These are phyloP conservation scores for Campoplex capitator DNA, from an alignment of 2,888 invertebrate species.

Conservation along the genomic window DNA sequence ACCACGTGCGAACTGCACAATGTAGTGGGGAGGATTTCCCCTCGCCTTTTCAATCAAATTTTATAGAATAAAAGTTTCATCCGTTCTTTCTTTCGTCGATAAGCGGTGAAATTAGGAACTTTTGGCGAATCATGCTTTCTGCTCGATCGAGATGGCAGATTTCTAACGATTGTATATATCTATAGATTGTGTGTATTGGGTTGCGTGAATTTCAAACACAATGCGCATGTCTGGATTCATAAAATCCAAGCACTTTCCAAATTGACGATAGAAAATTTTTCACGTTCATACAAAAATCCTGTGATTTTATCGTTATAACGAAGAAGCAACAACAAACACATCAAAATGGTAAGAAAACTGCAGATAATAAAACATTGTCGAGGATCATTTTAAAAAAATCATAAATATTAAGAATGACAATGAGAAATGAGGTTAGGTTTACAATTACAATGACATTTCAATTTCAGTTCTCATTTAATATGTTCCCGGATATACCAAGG, in stretches of 20 bases:
- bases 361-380: background rate
- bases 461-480: conserved; percentile 94
- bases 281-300: conserved; percentile 32
- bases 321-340: conserved; percentile 13
- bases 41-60: too few species aligned
- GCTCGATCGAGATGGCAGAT: background rate
- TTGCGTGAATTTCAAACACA: background rate
- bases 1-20: conserved; percentile 5
- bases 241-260: conserved; percentile 40
- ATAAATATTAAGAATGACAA: background rate
- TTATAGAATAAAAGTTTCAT: background rate
- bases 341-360: conserved; percentile 43
- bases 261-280: conserved; percentile 41
- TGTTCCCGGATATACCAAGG: conserved; percentile 93
- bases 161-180: background rate
- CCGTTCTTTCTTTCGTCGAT: too few species aligned
- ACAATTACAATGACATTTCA: conserved; percentile 73
- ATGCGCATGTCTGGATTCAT: background rate
- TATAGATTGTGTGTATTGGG: background rate
- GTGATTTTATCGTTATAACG: conserved; percentile 13
- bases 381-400: background rate
- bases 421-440: conserved; percentile 69
- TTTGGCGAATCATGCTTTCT: background rate
- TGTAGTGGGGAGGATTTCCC: background rate
- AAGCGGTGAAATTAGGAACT: background rate